phyloP scores from a whole-genome alignment of 2,113 vertebrate genomes.

The Cavia porcellus region DNA sequence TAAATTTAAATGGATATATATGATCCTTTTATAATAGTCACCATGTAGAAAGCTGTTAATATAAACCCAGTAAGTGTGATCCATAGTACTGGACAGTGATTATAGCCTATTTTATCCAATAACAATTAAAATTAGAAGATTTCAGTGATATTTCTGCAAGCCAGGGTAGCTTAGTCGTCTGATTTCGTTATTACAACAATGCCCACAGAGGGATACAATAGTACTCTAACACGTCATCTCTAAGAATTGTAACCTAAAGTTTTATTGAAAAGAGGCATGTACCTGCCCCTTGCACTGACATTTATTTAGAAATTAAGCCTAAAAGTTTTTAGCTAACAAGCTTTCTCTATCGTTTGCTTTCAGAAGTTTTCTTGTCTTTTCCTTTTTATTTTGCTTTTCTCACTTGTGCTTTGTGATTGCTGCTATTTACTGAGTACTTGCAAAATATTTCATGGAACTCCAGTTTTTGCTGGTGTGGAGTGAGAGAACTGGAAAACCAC shows the following conservation, averaged over 20 bases:
- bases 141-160: conserved; percentile 33
- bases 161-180: background rate
- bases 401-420: background rate
- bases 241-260: background rate
- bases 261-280: background rate
- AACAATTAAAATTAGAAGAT: background rate
- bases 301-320: conserved; percentile 25
- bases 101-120: background rate
- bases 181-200: conserved; percentile 9
- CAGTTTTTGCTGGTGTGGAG: background rate
- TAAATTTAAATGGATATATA: background rate
- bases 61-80: background rate
- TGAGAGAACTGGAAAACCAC: background rate
- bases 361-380: background rate
- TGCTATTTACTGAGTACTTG: background rate
- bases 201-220: background rate
- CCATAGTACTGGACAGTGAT: background rate
- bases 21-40: background rate
- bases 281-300: background rate
- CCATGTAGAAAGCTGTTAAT: background rate
- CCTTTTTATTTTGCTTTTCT: background rate
- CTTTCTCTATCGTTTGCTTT: background rate
- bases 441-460: background rate
- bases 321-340: background rate
- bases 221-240: conserved; percentile 4